Evolutionary conservation across 1,140 invertebrate species (phyloP), one percentile per base, ranked within the genome.

Genomic region (Brachionus koreanus): DNA sequence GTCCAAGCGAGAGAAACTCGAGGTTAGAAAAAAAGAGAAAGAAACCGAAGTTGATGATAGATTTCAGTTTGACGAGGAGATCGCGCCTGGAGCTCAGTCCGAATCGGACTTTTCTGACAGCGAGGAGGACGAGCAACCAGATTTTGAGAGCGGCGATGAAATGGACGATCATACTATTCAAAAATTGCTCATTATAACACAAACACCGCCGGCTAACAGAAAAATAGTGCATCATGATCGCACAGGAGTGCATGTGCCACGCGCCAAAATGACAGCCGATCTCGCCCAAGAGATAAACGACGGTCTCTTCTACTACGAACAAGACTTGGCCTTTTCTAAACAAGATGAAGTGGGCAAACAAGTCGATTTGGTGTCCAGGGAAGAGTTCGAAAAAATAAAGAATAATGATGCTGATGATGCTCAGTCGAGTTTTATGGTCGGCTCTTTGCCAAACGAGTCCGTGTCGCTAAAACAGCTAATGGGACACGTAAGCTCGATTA

Each of bases 21-120:
- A 46, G 37, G n/a, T 9, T 3, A 77, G 19, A 61, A 77, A 77
- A 61, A 37, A 77, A 13, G 69, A 74, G 46, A 74, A 46, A 74
- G 19, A 43, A 46, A 10, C 10, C 19, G 29, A 37, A 13, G 13
- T 46, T 10, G 89, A 90, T 84, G 91, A 92, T 87, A 91, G 92
- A 87, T 98, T 98, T 89, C 93, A 96, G 89, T 96, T 98, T 89
- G 96, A 98, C 87, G 95, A 98, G 89, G 96, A 98, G 87, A 89
- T 97, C 43, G 93, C 95, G 83, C 90, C 91, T 19, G 93, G 79
- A 61, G 23, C 23, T 16, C 46, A 57, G 12, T 61, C 46, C 12
- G 76, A 79, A 13, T 79, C 76, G 29, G 61, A 65, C 29, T 74
- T 33, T 25, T 74, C 43, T 6, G 23, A 46, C 16, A 13, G 6